phyloP scores from a whole-genome alignment of 2,888 invertebrate species.

The Magallana nippona region DNA sequence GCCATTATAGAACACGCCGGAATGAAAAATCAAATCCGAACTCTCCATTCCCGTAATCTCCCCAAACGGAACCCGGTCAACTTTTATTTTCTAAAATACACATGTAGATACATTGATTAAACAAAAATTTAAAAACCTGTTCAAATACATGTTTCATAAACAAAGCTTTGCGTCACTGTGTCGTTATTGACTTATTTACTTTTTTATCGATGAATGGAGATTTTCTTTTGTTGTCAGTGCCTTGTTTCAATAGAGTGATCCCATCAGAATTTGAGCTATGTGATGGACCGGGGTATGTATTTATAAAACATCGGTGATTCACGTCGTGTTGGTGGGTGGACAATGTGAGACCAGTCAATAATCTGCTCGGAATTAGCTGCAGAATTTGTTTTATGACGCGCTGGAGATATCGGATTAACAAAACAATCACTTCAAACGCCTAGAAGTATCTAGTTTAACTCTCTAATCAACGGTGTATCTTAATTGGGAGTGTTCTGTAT shows the following conservation, averaged over 20 bases:
- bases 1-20: background rate
- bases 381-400: constrained; percentile 33
- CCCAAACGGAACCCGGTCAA: background rate
- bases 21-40: background rate
- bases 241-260: constrained; percentile 26
- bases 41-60: constrained; percentile 1
- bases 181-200: constrained; percentile 30
- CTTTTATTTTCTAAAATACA: constrained; percentile 32
- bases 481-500: constrained; percentile 11
- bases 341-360: constrained; percentile 1
- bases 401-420: constrained; percentile 32
- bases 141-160: constrained; percentile 16
- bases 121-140: constrained; percentile 19
- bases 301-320: constrained; percentile 24
- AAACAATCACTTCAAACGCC: constrained; percentile 33
- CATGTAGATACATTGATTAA: constrained; percentile 27
- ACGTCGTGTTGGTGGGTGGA: constrained; percentile 23
- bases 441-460: constrained; percentile 28
- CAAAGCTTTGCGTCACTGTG: constrained; percentile 29
- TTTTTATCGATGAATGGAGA: constrained; percentile 30
- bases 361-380: constrained; percentile 28
- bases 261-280: constrained; percentile 30
- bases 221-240: background rate
- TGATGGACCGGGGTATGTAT: constrained; percentile 18
- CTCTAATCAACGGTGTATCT: constrained; percentile 10